phyloP scores from a whole-genome alignment of 2,797 vertebrate genomes.

The Typhlichthys eigenmanni region DNA sequence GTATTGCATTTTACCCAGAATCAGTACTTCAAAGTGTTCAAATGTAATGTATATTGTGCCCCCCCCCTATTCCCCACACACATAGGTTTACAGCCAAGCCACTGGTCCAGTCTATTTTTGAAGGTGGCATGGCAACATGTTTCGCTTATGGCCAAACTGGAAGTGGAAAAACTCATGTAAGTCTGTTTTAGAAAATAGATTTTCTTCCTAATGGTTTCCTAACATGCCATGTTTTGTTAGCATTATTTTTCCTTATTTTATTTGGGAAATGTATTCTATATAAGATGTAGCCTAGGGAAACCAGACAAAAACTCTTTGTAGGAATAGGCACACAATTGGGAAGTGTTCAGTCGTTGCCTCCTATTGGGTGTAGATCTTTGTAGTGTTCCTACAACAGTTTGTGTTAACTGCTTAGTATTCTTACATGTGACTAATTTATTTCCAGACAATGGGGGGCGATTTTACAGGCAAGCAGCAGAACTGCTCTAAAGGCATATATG shows the following conservation, averaged over 20 bases:
- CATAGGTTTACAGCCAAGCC: slow-evolving; percentile 91
- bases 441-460: slow-evolving; percentile 94
- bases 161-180: slow-evolving; percentile 97
- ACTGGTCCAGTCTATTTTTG: slow-evolving; percentile 90
- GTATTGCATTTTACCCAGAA: not conserved
- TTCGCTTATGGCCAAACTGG: slow-evolving; percentile 98
- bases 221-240: too few relatives aligned
- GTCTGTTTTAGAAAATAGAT: slow-evolving; percentile 42
- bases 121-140: slow-evolving; percentile 88
- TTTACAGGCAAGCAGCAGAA: slow-evolving; percentile 89
- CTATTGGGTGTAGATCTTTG: too few relatives aligned
- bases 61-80: not conserved
- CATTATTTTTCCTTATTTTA: too few relatives aligned
- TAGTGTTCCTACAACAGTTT: too few relatives aligned
- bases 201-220: not conserved
- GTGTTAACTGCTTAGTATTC: too few relatives aligned
- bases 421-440: too few relatives aligned
- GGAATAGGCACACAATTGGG: too few relatives aligned
- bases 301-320: too few relatives aligned
- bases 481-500: slow-evolving; percentile 90
- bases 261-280: too few relatives aligned
- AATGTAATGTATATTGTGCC: not conserved
- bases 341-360: too few relatives aligned
- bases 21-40: not conserved
- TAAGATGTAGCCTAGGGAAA: too few relatives aligned